Conservation (phyloP, 1,140 invertebrate species). For the Thaumatotibia leucotreta region DNA sequence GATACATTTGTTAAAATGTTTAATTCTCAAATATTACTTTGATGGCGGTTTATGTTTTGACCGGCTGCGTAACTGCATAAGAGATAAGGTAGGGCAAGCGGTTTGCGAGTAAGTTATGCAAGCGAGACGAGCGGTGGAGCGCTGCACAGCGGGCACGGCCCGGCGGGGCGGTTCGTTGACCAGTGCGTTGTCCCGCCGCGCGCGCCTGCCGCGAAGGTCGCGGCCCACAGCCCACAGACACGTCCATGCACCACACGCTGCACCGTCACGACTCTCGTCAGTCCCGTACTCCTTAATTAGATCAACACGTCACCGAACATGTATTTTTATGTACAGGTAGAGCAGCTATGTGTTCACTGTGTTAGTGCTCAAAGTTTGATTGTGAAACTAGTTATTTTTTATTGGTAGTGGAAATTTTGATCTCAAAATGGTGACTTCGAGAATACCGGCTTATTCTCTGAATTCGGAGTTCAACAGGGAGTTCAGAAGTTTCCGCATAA, state of each 20-base stretch:
- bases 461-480: slow-evolving; percentile 77
- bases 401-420: slow-evolving; percentile 64
- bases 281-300: slow-evolving; percentile 14
- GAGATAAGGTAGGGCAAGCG: slow-evolving; percentile 44
- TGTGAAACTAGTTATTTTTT: slow-evolving; percentile 49
- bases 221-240: slow-evolving; percentile 41
- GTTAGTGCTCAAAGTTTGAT: slow-evolving; percentile 53
- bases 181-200: slow-evolving; percentile 61
- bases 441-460: slow-evolving; percentile 76
- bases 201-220: slow-evolving; percentile 61
- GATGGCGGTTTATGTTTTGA: slow-evolving; percentile 27
- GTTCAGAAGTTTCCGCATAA: slow-evolving; percentile 76
- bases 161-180: slow-evolving; percentile 66
- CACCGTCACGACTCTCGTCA: slow-evolving; percentile 15
- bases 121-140: slow-evolving; percentile 36
- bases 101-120: slow-evolving; percentile 64
- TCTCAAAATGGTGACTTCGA: slow-evolving; percentile 77
- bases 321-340: slow-evolving; percentile 48
- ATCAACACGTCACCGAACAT: slow-evolving; percentile 46
- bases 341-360: slow-evolving; percentile 71
- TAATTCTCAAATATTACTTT: slow-evolving; percentile 16
- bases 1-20: slow-evolving; percentile 2
- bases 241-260: slow-evolving; percentile 21
- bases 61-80: slow-evolving; percentile 47
- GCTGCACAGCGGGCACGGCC: slow-evolving; percentile 5